Base-by-base conservation (phyloP, 2,113 vertebrate genomes). In the Cricetomys ansorgei region DNA sequence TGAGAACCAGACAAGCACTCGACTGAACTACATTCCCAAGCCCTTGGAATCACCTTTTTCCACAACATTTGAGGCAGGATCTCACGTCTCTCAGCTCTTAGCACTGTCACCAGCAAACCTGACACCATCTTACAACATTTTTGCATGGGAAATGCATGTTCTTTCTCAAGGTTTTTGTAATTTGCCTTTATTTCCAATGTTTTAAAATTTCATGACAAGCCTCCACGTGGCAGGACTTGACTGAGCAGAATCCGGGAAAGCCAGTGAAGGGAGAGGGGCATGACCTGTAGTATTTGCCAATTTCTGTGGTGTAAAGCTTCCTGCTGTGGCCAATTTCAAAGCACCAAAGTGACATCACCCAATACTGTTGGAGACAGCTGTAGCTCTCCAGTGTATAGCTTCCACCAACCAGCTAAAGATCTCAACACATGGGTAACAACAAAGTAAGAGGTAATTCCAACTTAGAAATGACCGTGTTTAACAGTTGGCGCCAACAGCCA, bases 261-360 rank as follows among this genome's bases (percentile, higher is more conserved):
- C 21, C 25, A 80, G 75, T 40, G 45, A 43, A 17, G 21, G 25
- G 11, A 45, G 55, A 34, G 29, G 29, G 87, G 15, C 31, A 53
- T 7, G 62, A 77, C 19, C 31, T 72, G 27, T 62, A 91, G 73
- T 6, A 43, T 64, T 57, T 65, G 53, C 57, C 34, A 17, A 21
- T 72, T 43, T 81, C 90, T 70, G n/a, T 70, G 75, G 31, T 72
- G 31, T 55, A 75, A 75, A 75, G 65, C 67, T 77, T 57, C 15
- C 94, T 75, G 65, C 85, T 67, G 34, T 62, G 65, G 72, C 55
- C 88, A 83, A 43, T 79, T 48, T 94, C 80, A 90, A 76, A 37
- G 50, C 7, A 34, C 5, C 29, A 17, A 19, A 0, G 4, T n/a
- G n/a, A 69, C 21, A 27, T 5, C 31, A 72, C 31, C 40, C 55